Conservation (phyloP, 2,888 invertebrate genomes). For the Synanthedon tipuliformis region DNA sequence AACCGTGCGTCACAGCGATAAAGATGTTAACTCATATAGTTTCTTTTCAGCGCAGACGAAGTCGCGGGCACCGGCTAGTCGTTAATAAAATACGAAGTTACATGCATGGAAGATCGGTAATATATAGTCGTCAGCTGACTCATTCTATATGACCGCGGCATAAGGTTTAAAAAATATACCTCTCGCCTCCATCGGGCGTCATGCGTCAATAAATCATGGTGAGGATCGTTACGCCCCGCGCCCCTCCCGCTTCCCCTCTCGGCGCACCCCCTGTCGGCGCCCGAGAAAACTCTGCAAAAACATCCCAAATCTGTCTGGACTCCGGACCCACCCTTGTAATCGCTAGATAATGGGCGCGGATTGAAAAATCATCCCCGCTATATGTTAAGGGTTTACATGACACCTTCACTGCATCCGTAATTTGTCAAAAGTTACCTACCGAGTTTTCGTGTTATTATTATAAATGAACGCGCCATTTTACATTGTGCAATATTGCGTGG, state of each 20-base stretch:
- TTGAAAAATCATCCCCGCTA: constrained; percentile 62
- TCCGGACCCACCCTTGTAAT: constrained; percentile 64
- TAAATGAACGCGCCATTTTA: not conserved
- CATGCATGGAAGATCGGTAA: constrained; percentile 13
- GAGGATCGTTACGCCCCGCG: constrained; percentile 26
- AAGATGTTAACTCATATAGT: no score
- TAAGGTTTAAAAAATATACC: constrained; percentile 45
- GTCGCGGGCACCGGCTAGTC: no score
- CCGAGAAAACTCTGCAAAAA: constrained; percentile 32
- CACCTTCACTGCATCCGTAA: not conserved
- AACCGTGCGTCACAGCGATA: no score
- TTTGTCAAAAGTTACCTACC: not conserved
- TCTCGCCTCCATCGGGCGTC: constrained; percentile 27
- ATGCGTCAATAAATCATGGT: constrained; percentile 50
- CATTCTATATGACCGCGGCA: constrained; percentile 1
- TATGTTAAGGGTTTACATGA: constrained; percentile 30
- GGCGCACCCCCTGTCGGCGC: constrained; percentile 5
- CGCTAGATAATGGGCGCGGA: constrained; percentile 60
- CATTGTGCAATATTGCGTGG: not conserved
- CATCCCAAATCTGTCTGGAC: constrained; percentile 56
- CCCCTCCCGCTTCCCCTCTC: constrained; percentile 12
- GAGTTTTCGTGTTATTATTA: not conserved
- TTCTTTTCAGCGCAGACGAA: no score
- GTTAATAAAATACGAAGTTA: no score
- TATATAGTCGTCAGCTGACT: not conserved